Evolutionary conservation across 2,888 invertebrate species (phyloP).

Genomic region (Lasioglossum vierecki): DNA sequence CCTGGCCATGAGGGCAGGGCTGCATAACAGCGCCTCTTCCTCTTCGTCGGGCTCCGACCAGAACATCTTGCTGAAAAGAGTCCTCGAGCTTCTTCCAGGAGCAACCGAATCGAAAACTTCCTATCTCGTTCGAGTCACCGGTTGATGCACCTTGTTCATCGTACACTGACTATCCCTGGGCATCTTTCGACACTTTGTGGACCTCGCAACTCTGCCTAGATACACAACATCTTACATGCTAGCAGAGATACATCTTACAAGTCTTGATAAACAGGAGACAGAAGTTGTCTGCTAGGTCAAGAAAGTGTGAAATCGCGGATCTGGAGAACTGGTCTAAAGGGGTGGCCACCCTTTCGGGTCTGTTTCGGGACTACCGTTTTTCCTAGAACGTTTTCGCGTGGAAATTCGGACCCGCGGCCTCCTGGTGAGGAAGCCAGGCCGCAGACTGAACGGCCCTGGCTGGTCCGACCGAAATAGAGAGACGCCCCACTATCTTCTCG

Average conservation of each 20-base stretch:
- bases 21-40: conserved; percentile 94
- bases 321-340: not conserved
- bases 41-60: conserved; percentile 93
- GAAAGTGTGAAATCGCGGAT: not conserved
- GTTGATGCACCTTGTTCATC: not conserved
- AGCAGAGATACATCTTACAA: not conserved
- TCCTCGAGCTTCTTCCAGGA: not conserved
- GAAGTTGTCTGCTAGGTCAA: not conserved
- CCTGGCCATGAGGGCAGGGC: conserved; percentile 93
- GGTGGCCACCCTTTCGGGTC: not conserved
- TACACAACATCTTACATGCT: not conserved
- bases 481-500: conserved; percentile 75
- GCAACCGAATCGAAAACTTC: not conserved
- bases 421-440: conserved; percentile 77
- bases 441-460: conserved; percentile 80
- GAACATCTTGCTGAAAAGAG: conserved; percentile 85
- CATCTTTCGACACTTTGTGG: conserved; percentile 16
- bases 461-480: conserved; percentile 81
- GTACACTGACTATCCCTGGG: not conserved
- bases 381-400: not conserved
- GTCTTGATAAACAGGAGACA: not conserved
- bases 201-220: not conserved
- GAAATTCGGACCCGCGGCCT: conserved; percentile 62
- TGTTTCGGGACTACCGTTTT: not conserved
- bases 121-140: conserved; percentile 26